Evolutionary conservation across 2,888 invertebrate species (phyloP).

Genomic region (Trichacis sp.): DNA sequence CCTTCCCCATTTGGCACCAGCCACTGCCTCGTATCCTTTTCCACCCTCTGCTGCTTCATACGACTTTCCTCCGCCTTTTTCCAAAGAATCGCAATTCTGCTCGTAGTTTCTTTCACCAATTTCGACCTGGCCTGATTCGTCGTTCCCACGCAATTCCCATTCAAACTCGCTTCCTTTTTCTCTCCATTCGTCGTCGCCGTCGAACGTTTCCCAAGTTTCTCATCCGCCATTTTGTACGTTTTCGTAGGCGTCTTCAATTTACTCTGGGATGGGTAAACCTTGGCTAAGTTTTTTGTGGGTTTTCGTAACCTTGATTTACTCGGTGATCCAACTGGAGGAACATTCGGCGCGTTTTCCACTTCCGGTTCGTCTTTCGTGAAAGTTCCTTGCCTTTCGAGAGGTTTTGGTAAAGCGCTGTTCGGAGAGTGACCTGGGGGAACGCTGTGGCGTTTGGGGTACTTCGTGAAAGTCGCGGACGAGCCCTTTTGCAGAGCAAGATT

Average conservation of each 20-base stretch:
- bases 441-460: slow-evolving; percentile 57
- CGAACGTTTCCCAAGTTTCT: slow-evolving; percentile 37
- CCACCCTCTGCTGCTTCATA: slow-evolving; percentile 69
- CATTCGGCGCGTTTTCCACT: slow-evolving; percentile 57
- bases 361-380: slow-evolving; percentile 88
- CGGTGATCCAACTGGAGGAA: slow-evolving; percentile 55
- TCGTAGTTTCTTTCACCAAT: slow-evolving; percentile 75
- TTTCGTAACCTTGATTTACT: slow-evolving; percentile 58
- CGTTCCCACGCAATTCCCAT: slow-evolving; percentile 71
- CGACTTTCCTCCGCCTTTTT: slow-evolving; percentile 81
- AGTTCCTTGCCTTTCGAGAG: slow-evolving; percentile 87
- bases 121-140: slow-evolving; percentile 58
- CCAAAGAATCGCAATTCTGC: slow-evolving; percentile 86
- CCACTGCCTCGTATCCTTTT: slow-evolving; percentile 75
- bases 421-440: slow-evolving; percentile 43
- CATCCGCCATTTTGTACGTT: background rate
- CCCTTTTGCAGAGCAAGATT: slow-evolving; percentile 59
- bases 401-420: slow-evolving; percentile 52
- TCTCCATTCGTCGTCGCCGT: background rate
- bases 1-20: slow-evolving; percentile 38
- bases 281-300: slow-evolving; percentile 50
- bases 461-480: slow-evolving; percentile 54
- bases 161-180: background rate
- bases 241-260: slow-evolving; percentile 13
- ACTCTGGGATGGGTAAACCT: slow-evolving; percentile 17